These are phyloP conservation scores for Leptocoma aspasia DNA, from an alignment of 2,113 vertebrate species.

Conservation along the genomic window DNA sequence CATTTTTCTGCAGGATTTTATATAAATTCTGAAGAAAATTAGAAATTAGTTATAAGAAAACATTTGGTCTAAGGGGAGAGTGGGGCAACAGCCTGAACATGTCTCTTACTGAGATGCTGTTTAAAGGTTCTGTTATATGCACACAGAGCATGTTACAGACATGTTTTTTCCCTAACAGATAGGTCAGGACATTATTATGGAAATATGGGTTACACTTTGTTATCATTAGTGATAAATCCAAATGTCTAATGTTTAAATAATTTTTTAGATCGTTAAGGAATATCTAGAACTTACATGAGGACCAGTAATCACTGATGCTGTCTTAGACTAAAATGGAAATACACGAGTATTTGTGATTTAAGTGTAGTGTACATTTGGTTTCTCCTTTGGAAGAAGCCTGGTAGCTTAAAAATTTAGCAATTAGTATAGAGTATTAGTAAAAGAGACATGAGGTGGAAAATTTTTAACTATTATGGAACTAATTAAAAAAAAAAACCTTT, in stretches of 20 bases:
- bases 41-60: background rate
- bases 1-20: background rate
- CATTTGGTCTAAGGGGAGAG: background rate
- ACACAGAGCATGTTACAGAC: background rate
- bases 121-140: background rate
- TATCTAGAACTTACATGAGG: background rate
- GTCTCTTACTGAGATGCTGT: background rate
- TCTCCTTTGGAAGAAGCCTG: background rate
- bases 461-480: background rate
- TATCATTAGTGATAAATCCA: background rate
- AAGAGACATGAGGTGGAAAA: background rate
- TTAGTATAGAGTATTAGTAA: background rate
- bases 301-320: background rate
- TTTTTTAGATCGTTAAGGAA: background rate
- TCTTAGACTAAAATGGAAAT: background rate
- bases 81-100: background rate
- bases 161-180: background rate
- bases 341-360: background rate
- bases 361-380: background rate
- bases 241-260: background rate
- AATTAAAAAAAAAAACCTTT: accelerated
- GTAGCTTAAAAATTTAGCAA: background rate
- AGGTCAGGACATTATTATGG: background rate
- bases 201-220: background rate
- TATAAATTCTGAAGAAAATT: background rate